These are phyloP conservation scores for Sarcophilus harrisii DNA, from an alignment of 2,797 vertebrate genomes.

Conservation along the genomic window DNA sequence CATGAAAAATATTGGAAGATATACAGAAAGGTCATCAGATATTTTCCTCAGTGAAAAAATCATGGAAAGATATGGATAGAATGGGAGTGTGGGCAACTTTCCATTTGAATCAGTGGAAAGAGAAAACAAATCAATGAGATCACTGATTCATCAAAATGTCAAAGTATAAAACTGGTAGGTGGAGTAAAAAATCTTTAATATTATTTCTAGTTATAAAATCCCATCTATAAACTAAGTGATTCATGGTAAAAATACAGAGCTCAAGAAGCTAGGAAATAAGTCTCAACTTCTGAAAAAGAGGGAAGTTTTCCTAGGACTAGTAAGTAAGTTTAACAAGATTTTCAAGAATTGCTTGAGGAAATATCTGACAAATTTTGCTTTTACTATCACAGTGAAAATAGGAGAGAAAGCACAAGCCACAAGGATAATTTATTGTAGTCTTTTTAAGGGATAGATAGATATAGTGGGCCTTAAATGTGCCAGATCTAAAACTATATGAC, in stretches of 20 bases:
- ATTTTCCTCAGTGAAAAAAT: background rate
- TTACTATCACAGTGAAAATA: background rate
- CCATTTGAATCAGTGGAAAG: background rate
- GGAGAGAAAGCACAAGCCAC: background rate
- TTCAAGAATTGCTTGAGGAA: background rate
- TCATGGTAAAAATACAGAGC: background rate
- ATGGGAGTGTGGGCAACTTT: background rate
- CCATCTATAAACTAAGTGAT: background rate
- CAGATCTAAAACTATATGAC: too few relatives aligned
- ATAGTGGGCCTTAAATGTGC: background rate
- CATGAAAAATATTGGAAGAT: background rate
- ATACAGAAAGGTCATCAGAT: background rate
- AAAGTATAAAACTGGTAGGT: background rate
- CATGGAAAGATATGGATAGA: background rate
- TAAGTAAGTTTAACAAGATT: background rate
- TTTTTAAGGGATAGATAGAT: background rate
- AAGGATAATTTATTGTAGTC: background rate
- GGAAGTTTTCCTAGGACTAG: background rate
- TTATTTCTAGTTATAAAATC: background rate
- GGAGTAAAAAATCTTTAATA: background rate
- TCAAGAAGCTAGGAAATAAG: background rate
- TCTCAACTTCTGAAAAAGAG: background rate
- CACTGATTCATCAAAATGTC: background rate
- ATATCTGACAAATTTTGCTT: background rate
- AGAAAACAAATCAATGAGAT: background rate